Conservation (phyloP, 2,113 vertebrate genomes). For the Pituophis catenifer region DNA sequence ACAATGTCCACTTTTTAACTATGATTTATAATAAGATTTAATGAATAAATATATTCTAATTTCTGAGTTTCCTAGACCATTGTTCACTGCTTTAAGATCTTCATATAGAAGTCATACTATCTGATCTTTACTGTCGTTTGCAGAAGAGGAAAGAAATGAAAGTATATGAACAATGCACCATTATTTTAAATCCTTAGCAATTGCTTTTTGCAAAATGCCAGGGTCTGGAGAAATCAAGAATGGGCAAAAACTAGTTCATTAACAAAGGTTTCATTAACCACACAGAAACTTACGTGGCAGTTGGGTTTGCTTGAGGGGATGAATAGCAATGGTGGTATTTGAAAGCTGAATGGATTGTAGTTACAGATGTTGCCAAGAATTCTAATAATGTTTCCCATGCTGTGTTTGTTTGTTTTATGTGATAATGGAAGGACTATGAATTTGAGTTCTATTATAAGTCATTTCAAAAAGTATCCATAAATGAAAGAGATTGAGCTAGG, state of each 20-base stretch:
- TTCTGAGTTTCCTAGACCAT: not conserved
- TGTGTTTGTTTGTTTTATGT: slow-evolving; percentile 25
- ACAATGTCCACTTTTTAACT: not conserved
- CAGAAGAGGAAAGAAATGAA: accelerated
- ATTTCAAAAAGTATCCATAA: slow-evolving; percentile 6
- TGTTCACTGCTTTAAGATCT: not conserved
- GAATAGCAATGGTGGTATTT: slow-evolving; percentile 6
- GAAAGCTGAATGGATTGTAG: slow-evolving; percentile 36
- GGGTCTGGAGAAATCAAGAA: not conserved
- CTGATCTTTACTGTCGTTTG: accelerated
- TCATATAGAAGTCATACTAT: not conserved
- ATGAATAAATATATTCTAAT: not conserved
- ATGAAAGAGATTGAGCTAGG: not conserved
- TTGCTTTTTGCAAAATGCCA: not conserved
- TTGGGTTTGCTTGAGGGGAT: slow-evolving; percentile 10
- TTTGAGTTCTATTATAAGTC: slow-evolving; percentile 28
- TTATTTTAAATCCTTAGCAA: accelerated
- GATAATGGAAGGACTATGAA: slow-evolving; percentile 48
- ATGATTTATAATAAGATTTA: not conserved
- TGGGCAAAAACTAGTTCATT: accelerated
- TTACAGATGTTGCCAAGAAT: slow-evolving; percentile 50
- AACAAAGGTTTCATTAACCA: not conserved
- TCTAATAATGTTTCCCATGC: slow-evolving; percentile 36
- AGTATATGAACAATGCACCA: accelerated
- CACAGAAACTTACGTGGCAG: not conserved